Percentiles rank a stretch among this genome's conserved stretches.
phyloP scores from a whole-genome alignment of 2,797 vertebrate species.

The Erithacus rubecula region DNA sequence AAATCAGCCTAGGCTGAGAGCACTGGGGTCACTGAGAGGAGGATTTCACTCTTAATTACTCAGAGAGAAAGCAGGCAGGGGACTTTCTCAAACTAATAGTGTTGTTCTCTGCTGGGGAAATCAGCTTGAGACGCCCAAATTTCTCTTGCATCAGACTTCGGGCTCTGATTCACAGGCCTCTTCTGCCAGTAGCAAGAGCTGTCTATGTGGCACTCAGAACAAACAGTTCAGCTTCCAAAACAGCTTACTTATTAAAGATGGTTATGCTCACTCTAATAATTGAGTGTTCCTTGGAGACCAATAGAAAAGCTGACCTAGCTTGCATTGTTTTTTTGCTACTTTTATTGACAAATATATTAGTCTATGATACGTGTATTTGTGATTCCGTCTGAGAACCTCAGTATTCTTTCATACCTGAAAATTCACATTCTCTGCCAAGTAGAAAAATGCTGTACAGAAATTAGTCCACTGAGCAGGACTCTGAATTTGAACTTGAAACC shows the following conservation, averaged over 20 bases:
- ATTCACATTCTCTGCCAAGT: neutral
- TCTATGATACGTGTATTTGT: neutral
- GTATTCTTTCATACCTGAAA: neutral
- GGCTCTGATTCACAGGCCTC: slow-evolving; percentile 9
- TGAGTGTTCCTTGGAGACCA: neutral
- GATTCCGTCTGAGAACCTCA: neutral
- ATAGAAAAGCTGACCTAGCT: neutral
- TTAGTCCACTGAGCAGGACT: neutral
- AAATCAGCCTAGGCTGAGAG: slow-evolving; percentile 76
- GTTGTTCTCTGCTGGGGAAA: slow-evolving; percentile 48
- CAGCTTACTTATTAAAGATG: neutral
- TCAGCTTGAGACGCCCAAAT: slow-evolving; percentile 4
- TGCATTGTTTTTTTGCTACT: neutral
- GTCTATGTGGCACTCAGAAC: neutral
- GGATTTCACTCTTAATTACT: slow-evolving; percentile 81
- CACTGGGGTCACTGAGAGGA: slow-evolving; percentile 73
- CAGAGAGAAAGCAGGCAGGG: slow-evolving; percentile 70
- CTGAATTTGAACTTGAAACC: slow-evolving; percentile 17
- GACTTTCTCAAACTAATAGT: slow-evolving; percentile 63
- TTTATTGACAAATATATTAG: neutral
- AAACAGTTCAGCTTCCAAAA: slow-evolving; percentile 8
- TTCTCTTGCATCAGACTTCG: slow-evolving; percentile 17
- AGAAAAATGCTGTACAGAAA: neutral
- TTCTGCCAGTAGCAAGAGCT: slow-evolving; percentile 14
- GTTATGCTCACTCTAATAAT: neutral